Percentiles rank a stretch among this genome's conserved stretches.
phyloP scores from a whole-genome alignment of 2,797 vertebrate species.

The Linurgus olivaceus region DNA sequence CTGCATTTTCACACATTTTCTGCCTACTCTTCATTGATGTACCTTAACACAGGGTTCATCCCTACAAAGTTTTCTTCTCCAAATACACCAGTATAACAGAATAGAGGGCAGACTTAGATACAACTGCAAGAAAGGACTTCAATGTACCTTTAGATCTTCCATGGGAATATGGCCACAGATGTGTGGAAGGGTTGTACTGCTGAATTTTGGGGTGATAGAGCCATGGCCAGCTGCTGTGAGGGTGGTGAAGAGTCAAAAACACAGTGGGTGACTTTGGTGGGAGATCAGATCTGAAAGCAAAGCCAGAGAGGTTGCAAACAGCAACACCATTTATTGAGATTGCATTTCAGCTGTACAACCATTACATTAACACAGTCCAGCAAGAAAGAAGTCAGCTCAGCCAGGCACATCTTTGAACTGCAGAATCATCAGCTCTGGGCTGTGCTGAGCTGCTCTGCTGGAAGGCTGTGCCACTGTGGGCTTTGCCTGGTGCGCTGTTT shows the following conservation, averaged over 20 bases:
- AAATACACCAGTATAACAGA: not conserved
- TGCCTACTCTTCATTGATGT: not conserved
- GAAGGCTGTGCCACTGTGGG: rapidly evolving
- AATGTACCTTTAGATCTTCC: not conserved
- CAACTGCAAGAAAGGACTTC: not conserved
- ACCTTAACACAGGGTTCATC: not conserved
- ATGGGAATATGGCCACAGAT: not conserved
- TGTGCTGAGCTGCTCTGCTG: not conserved
- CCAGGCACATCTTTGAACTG: slow-evolving; percentile 12
- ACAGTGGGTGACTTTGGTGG: not conserved
- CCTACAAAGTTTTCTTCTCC: not conserved
- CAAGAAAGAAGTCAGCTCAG: slow-evolving; percentile 6
- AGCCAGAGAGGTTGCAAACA: not conserved
- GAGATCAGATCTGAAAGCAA: not conserved
- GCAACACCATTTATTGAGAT: not conserved
- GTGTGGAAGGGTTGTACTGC: not conserved
- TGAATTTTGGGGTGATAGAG: not conserved
- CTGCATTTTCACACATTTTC: not conserved
- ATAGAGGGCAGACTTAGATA: not conserved
- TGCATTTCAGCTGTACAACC: not conserved
- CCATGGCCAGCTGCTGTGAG: not conserved
- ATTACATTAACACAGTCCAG: slow-evolving; percentile 31
- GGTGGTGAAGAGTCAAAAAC: not conserved
- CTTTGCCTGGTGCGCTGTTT: not conserved
- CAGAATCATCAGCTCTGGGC: slow-evolving; percentile 38